Percentiles rank a stretch among this genome's conserved stretches.
phyloP scores from a whole-genome alignment of 2,113 vertebrate species.

The Gorilla gorilla region DNA sequence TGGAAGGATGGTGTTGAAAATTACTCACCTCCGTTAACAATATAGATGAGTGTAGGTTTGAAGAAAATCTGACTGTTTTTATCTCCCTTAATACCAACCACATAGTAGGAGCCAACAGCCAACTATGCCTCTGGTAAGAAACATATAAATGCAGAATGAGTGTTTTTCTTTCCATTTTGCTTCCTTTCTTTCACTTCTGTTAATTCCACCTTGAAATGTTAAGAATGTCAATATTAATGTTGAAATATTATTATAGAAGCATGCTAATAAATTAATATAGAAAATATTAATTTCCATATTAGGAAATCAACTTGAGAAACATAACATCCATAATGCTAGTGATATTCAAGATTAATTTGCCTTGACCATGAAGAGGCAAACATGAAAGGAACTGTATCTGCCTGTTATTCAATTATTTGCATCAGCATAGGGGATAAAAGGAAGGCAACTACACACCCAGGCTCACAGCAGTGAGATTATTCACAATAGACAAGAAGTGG shows the following conservation, averaged over 20 bases:
- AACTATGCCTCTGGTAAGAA: neutral
- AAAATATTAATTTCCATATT: neutral
- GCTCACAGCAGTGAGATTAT: neutral
- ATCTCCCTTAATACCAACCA: neutral
- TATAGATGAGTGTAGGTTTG: neutral
- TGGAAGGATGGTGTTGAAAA: neutral
- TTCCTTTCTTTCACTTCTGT: neutral
- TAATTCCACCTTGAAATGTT: neutral
- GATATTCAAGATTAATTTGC: neutral
- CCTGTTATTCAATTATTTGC: neutral
- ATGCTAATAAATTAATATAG: neutral
- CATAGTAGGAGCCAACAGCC: neutral
- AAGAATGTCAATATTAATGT: neutral
- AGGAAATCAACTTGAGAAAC: constrained; percentile 17
- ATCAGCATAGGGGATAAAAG: neutral
- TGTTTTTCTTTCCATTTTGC: neutral
- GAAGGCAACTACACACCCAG: neutral
- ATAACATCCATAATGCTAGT: neutral
- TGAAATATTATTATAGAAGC: neutral
- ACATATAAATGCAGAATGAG: neutral
- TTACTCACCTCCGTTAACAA: neutral
- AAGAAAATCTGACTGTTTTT: neutral
- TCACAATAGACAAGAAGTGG: neutral
- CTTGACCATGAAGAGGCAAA: neutral
- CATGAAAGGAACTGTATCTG: neutral